These are phyloP conservation scores for Oryzias celebensis DNA, from an alignment of 2,113 vertebrate genomes.

Conservation along the genomic window DNA sequence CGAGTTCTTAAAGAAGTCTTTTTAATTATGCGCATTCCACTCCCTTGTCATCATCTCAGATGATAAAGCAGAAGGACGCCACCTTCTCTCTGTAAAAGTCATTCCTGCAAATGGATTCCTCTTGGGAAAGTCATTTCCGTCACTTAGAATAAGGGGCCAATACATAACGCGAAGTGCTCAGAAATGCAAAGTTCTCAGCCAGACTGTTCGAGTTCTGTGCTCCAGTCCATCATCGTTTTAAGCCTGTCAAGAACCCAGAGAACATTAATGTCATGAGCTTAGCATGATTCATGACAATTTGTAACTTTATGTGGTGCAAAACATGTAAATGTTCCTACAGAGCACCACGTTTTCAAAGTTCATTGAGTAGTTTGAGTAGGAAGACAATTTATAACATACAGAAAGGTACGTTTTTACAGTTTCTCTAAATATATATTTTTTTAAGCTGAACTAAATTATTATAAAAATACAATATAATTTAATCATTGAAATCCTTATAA, in stretches of 20 bases:
- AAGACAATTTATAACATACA: too few species aligned
- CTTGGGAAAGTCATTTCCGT: slow-evolving; percentile 67
- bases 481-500: too few species aligned
- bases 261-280: slow-evolving; percentile 58
- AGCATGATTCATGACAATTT: slow-evolving; percentile 39
- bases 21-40: slow-evolving; percentile 67
- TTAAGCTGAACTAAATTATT: too few species aligned
- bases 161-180: slow-evolving; percentile 63
- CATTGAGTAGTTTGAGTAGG: background rate
- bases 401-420: too few species aligned
- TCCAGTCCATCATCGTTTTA: slow-evolving; percentile 55
- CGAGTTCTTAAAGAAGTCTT: slow-evolving; percentile 23
- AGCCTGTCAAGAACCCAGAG: slow-evolving; percentile 44
- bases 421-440: too few species aligned
- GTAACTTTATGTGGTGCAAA: slow-evolving; percentile 28
- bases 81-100: slow-evolving; percentile 47
- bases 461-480: too few species aligned
- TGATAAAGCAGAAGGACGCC: slow-evolving; percentile 59
- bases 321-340: slow-evolving; percentile 4
- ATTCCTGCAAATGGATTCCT: slow-evolving; percentile 62
- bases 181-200: slow-evolving; percentile 66
- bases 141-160: slow-evolving; percentile 69
- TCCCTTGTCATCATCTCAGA: slow-evolving; percentile 48
- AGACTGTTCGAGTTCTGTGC: slow-evolving; percentile 58
- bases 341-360: background rate